Percentiles rank a stretch among this genome's conserved stretches.
These are phyloP conservation scores for Euspilapteryx auroguttella DNA, from an alignment of 2,888 invertebrate genomes.

Conservation along the genomic window DNA sequence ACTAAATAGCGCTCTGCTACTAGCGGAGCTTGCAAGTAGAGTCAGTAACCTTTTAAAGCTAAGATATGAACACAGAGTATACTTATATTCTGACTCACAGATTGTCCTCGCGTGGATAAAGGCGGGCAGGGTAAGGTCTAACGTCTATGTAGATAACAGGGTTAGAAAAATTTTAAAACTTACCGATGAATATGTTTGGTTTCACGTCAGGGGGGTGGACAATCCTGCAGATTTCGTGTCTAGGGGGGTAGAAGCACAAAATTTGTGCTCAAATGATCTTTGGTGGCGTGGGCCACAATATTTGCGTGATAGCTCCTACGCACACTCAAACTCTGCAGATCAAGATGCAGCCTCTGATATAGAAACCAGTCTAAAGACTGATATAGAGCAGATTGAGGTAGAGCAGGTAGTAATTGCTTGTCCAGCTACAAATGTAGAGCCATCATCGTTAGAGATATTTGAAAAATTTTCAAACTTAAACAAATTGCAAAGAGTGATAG, in stretches of 20 bases:
- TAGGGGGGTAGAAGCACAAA: conserved; percentile 6
- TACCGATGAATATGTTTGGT: conserved; percentile 7
- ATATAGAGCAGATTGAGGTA: no score
- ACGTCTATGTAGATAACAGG: conserved; percentile 10
- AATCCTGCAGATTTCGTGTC: conserved; percentile 9
- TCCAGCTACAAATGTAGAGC: no score
- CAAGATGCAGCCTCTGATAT: no score
- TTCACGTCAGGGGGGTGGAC: conserved; percentile 5
- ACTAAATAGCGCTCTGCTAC: conserved; percentile 9
- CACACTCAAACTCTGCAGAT: no score
- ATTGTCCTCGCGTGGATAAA: conserved; percentile 11
- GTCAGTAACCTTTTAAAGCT: conserved; percentile 5
- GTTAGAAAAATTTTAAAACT: conserved; percentile 7
- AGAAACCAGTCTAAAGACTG: no score
- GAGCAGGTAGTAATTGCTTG: no score
- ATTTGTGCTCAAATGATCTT: conserved; percentile 1
- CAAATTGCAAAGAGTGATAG: no score
- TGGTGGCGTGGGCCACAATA: conserved; percentile 9
- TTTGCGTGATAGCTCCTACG: neutral
- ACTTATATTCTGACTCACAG: conserved; percentile 10
- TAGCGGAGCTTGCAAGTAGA: conserved; percentile 6
- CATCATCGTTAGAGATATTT: no score
- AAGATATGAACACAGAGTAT: conserved; percentile 4
- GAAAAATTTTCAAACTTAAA: no score
- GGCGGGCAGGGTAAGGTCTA: conserved; percentile 5